A percentile compares a stretch with the other conserved stretches of the same genome.
phyloP scores from a whole-genome alignment of 2,797 vertebrate genomes.

The Lithobates pipiens region DNA sequence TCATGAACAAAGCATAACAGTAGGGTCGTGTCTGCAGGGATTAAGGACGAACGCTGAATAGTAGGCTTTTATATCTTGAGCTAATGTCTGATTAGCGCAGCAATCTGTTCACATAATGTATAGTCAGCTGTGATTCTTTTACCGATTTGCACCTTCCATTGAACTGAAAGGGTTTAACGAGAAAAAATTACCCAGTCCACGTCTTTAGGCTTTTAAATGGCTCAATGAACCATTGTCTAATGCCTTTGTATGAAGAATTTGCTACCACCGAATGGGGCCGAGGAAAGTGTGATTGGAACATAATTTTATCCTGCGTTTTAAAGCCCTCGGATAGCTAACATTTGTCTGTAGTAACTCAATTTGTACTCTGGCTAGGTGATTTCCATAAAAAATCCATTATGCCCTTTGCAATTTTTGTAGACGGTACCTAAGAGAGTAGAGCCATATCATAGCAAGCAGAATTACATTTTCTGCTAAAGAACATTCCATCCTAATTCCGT shows the following conservation, averaged over 20 bases:
- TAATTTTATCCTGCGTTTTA: slow-evolving; percentile 52
- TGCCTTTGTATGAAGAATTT: slow-evolving; percentile 50
- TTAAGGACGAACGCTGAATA: not conserved
- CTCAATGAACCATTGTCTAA: slow-evolving; percentile 57
- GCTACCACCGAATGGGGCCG: slow-evolving; percentile 26
- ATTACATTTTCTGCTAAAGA: slow-evolving; percentile 53
- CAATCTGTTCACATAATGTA: slow-evolving; percentile 49
- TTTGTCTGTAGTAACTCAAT: slow-evolving; percentile 61
- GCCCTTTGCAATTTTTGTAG: slow-evolving; percentile 25
- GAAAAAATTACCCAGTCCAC: slow-evolving; percentile 46
- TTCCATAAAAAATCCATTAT: slow-evolving; percentile 54
- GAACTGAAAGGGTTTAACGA: slow-evolving; percentile 27
- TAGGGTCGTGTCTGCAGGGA: slow-evolving; percentile 12
- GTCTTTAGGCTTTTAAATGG: slow-evolving; percentile 45
- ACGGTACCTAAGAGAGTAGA: slow-evolving; percentile 43
- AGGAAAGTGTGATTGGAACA: slow-evolving; percentile 44
- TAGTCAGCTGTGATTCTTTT: slow-evolving; percentile 33
- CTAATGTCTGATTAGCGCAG: slow-evolving; percentile 28
- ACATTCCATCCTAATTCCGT: slow-evolving; percentile 57
- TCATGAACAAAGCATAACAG: not conserved
- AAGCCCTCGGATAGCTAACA: slow-evolving; percentile 49
- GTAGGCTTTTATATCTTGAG: not conserved
- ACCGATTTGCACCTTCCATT: slow-evolving; percentile 35
- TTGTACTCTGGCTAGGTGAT: slow-evolving; percentile 54
- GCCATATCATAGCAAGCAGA: slow-evolving; percentile 62